Percentiles rank a stretch among this genome's conserved stretches.
Conservation (phyloP, 1,140 invertebrate genomes). For the Pseudomyrmex cubaensis region DNA sequence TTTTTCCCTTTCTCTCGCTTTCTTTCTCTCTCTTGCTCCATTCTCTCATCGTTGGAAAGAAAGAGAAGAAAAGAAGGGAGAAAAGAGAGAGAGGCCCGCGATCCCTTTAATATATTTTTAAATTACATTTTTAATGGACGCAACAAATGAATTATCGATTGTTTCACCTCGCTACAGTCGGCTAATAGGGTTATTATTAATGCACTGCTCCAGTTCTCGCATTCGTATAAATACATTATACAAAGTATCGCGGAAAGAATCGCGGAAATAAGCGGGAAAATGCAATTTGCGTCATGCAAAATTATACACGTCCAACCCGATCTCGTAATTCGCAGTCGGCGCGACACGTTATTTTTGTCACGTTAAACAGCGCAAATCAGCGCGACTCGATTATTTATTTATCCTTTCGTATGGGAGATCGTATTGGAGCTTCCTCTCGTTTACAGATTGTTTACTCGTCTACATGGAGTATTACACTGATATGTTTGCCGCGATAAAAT, state of each 20-base stretch:
- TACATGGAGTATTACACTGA: slow-evolving; percentile 33
- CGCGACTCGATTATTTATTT: slow-evolving; percentile 45
- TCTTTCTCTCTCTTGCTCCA: slow-evolving; percentile 12
- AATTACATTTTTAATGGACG: slow-evolving; percentile 83
- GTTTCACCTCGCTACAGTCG: slow-evolving; percentile 58
- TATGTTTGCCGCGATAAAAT: slow-evolving; percentile 39
- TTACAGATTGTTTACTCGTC: slow-evolving; percentile 50
- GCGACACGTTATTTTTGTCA: slow-evolving; percentile 47
- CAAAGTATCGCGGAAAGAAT: slow-evolving; percentile 56
- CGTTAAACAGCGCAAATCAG: slow-evolving; percentile 53
- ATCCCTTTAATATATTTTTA: slow-evolving; percentile 82
- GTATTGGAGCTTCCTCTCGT: slow-evolving; percentile 37
- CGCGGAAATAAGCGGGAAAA: slow-evolving; percentile 65
- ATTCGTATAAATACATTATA: slow-evolving; percentile 57
- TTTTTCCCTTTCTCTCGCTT: slow-evolving; percentile 30
- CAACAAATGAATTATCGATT: slow-evolving; percentile 82
- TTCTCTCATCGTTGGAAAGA: background rate
- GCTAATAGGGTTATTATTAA: slow-evolving; percentile 72
- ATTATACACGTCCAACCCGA: slow-evolving; percentile 41
- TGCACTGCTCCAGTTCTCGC: slow-evolving; percentile 63
- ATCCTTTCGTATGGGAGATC: slow-evolving; percentile 4
- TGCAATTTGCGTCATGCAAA: slow-evolving; percentile 60
- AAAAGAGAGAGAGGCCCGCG: slow-evolving; percentile 3
- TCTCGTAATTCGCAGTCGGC: slow-evolving; percentile 44
- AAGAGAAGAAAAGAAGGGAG: no score